A percentile compares a stretch with the other conserved stretches of the same genome.
Conservation (phyloP, 2,797 vertebrate species). For the Phylloscopus collybita region DNA sequence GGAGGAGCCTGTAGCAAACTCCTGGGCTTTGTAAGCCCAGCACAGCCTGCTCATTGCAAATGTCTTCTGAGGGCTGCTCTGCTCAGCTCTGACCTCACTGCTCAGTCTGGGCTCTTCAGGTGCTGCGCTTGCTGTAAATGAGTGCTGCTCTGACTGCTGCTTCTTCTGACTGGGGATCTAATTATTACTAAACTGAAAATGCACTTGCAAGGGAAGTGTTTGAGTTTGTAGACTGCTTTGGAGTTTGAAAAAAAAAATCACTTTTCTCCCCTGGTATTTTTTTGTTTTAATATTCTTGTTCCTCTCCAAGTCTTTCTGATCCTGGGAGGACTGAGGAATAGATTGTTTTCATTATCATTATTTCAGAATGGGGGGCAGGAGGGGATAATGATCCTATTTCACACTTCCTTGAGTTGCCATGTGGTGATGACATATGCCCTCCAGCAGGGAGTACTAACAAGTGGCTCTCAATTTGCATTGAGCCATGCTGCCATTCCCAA, state of each 20-base stretch:
- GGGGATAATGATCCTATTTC: neutral
- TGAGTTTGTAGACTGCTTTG: neutral
- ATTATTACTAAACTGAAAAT: neutral
- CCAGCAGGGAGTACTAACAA: neutral
- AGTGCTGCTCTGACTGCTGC: neutral
- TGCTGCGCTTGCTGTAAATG: neutral
- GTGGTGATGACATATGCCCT: conserved; percentile 19
- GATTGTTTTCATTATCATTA: neutral
- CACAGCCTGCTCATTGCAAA: neutral
- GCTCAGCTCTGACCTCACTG: neutral
- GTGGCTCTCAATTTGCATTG: neutral
- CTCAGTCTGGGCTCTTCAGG: neutral
- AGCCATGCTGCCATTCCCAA: neutral
- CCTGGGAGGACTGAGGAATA: neutral
- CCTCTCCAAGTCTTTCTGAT: neutral
- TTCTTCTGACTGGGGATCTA: neutral
- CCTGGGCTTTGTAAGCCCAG: no score
- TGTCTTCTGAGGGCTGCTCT: neutral
- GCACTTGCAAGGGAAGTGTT: neutral
- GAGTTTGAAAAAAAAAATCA: conserved; percentile 4
- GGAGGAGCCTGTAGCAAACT: neutral
- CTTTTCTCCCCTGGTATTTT: neutral
- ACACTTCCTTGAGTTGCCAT: neutral
- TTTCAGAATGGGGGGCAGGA: neutral
- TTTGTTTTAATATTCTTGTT: neutral